Conservation (phyloP, 53 echinoderm and acorn worm species). For the Paracentrotus lividus region DNA sequence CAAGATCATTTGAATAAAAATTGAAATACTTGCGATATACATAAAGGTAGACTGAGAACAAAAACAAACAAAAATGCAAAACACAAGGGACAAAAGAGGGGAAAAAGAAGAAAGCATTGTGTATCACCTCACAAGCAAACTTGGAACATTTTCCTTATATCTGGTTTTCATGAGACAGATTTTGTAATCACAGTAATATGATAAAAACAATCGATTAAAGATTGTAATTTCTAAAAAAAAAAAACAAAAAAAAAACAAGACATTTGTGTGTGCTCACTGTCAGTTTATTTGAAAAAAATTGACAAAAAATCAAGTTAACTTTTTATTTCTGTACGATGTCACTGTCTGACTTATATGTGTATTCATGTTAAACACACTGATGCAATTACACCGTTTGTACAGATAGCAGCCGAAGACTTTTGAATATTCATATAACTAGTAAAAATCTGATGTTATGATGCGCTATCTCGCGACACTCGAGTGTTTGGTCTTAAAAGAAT, state of each 20-base stretch:
- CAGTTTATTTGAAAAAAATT: constrained; percentile 9
- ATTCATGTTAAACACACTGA: constrained; percentile 56
- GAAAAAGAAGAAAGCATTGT: not conserved
- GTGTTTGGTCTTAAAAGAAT: constrained; percentile 44
- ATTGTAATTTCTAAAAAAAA: not conserved
- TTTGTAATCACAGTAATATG: constrained; percentile 20
- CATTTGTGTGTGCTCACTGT: constrained; percentile 64
- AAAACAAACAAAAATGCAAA: too few relatives aligned
- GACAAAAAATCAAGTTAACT: not conserved
- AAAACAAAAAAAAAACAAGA: not conserved
- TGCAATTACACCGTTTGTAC: constrained; percentile 58
- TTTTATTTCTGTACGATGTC: constrained; percentile 43
- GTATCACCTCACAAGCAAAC: too few relatives aligned
- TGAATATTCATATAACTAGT: constrained; percentile 37
- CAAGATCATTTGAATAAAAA: too few relatives aligned
- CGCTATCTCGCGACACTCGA: constrained; percentile 14
- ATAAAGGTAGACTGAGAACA: too few relatives aligned
- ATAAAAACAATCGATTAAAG: not conserved
- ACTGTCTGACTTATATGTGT: constrained; percentile 49
- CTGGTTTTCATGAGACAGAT: not conserved
- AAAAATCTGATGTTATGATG: not conserved
- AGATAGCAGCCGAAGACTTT: constrained; percentile 37
- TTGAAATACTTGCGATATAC: not conserved
- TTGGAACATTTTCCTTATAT: constrained; percentile 7
- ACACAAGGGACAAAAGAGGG: not conserved